phyloP scores from a whole-genome alignment of 2,888 invertebrate species.

The Hirtodrosophila cameraria region DNA sequence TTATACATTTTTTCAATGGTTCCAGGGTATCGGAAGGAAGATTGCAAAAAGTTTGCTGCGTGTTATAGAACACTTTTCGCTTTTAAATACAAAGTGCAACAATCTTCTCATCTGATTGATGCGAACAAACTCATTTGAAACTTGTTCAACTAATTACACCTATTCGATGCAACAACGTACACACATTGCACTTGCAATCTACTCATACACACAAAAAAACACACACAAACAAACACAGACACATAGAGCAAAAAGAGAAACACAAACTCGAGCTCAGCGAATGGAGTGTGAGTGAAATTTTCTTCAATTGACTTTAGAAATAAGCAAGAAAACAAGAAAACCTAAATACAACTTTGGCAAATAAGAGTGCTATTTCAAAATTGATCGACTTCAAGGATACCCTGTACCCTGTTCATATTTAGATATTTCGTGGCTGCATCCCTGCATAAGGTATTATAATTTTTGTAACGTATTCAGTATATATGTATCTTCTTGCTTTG shows the following conservation, averaged over 20 bases:
- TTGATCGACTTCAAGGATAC: no score
- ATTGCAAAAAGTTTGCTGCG: constrained; percentile 1
- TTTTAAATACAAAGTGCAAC: constrained; percentile 4
- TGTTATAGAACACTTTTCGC: neutral
- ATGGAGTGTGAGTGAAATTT: neutral
- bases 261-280: neutral
- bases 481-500: no score
- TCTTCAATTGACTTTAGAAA: constrained; percentile 8
- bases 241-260: no score
- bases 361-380: neutral
- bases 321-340: constrained; percentile 11
- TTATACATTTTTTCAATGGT: no score
- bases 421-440: no score
- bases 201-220: neutral
- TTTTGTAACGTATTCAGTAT: no score
- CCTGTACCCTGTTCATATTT: no score
- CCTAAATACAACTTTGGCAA: no score
- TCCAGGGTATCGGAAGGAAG: constrained; percentile 44
- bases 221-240: no score
- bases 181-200: no score
- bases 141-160: constrained; percentile 34
- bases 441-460: no score
- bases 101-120: constrained; percentile 26
- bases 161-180: neutral
- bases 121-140: constrained; percentile 4